Evolutionary conservation across 2,113 vertebrate species (phyloP), one percentile per base, ranked within the genome.

Genomic region (Lota lota): DNA sequence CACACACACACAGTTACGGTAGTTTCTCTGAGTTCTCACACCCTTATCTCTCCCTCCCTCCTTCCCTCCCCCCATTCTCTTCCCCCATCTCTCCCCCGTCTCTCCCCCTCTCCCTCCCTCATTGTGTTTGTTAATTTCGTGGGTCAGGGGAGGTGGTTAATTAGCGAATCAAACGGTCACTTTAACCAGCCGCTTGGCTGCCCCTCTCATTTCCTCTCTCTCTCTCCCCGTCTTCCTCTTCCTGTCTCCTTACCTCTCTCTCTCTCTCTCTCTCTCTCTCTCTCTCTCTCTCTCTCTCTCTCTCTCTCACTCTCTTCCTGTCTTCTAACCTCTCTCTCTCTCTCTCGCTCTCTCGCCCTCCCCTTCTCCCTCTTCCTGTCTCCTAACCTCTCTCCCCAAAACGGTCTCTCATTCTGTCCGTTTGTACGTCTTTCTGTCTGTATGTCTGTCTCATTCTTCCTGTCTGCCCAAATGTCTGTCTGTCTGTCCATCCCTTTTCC

Each of bases 301-400:
- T 19, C 47, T 61, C 60, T 50, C 63, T 66, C 33, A n/a, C 60
- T 68, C 61, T 8, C 64, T 33, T 51, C 67, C 21, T 58, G 28
- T 5, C 58, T 33, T 61, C 64, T 33, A 62, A 69, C 77, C 78
- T 72, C 75, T 78, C 68, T 70, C 1, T 18, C 57, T 40, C 5
- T 18, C 56, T 33, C 69, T 58, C 56, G 18, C 56, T 58, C 56
- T 58, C 56, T 58, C 17, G 3, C 56, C 19, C 56, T 4, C 56
- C 6, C 18, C 6, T 17, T 18, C 56, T 58, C 18, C 19, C 56
- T 19, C 17, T 58, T 17, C 71, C 79, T 36, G 47, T 61, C 69
- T 71, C 21, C 71, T 58, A 51, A 64, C 53, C 67, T 75, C 75
- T 57, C 70, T 72, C 76, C 28, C 58, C n/a, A n/a, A n/a, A n/a